Evolutionary conservation across 2,888 invertebrate genomes (phyloP).

Genomic region (Ochropleura leucogaster): DNA sequence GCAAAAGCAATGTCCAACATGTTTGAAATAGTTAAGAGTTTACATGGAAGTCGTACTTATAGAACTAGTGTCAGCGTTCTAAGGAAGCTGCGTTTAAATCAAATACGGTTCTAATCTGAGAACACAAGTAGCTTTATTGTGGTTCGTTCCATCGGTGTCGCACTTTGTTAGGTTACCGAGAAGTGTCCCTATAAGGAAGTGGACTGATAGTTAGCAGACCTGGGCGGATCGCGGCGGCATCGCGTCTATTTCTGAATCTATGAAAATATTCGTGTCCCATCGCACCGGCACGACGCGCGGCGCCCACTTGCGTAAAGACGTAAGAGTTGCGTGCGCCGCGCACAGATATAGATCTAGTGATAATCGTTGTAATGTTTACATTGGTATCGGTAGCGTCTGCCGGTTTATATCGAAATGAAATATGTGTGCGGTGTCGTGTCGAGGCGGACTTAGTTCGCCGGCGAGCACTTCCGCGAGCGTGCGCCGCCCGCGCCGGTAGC

Average conservation of each 20-base stretch:
- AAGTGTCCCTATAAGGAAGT: constrained; percentile 59
- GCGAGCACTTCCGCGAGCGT: constrained; percentile 69
- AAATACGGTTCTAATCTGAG: neutral
- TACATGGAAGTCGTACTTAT: neutral
- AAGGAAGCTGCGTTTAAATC: neutral
- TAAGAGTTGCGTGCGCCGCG: constrained; percentile 38
- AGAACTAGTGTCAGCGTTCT: neutral
- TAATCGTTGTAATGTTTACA: constrained; percentile 32
- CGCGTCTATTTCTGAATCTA: constrained; percentile 80
- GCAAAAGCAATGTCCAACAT: neutral
- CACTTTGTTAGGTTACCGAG: constrained; percentile 39
- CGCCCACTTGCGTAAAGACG: constrained; percentile 63
- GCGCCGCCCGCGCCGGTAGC: constrained; percentile 38
- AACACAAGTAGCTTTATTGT: constrained; percentile 2
- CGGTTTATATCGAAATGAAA: constrained; percentile 66
- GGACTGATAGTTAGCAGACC: constrained; percentile 47
- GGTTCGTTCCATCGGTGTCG: neutral
- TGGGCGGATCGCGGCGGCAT: constrained; percentile 51
- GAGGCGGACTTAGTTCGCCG: constrained; percentile 67
- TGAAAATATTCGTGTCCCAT: constrained; percentile 84
- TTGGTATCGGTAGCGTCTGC: constrained; percentile 32
- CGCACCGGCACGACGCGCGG: constrained; percentile 63
- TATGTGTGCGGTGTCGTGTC: constrained; percentile 46
- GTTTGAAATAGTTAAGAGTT: neutral
- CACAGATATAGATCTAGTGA: constrained; percentile 53